Evolutionary conservation across 1,140 invertebrate species (phyloP).

Genomic region (Littorina saxatilis): DNA sequence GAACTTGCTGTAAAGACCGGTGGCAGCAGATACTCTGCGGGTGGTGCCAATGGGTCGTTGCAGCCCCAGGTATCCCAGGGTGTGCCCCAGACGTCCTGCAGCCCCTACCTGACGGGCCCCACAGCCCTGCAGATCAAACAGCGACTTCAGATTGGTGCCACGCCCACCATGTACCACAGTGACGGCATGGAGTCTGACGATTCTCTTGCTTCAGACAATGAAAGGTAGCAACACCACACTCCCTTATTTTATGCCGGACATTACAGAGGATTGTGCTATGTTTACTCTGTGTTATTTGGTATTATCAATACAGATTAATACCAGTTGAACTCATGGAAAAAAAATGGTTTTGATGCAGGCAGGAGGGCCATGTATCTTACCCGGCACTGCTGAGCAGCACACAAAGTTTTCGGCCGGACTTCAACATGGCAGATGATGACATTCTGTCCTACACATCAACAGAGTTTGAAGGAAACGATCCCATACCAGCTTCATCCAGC

Average conservation of each 20-base stretch:
- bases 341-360: background rate
- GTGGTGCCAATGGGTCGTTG: background rate
- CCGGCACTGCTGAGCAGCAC: constrained; percentile 10
- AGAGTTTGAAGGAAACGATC: constrained; percentile 61
- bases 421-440: constrained; percentile 64
- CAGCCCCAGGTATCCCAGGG: constrained; percentile 7
- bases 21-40: background rate
- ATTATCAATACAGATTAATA: too few relatives aligned
- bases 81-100: background rate
- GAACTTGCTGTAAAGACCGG: too few relatives aligned
- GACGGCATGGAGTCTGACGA: constrained; percentile 40
- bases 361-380: constrained; percentile 23
- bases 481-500: constrained; percentile 36
- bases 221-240: constrained; percentile 27
- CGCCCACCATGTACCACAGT: background rate
- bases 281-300: too few relatives aligned
- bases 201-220: constrained; percentile 31
- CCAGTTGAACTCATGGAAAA: too few relatives aligned
- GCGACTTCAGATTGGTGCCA: constrained; percentile 34
- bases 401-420: constrained; percentile 17
- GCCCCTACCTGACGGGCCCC: constrained; percentile 22
- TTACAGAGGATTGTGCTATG: constrained; percentile 25
- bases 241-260: too few relatives aligned
- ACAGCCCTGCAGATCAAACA: constrained; percentile 39
- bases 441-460: constrained; percentile 69